phyloP scores from a whole-genome alignment of 2,113 vertebrate species.

The Hassar affinis region DNA sequence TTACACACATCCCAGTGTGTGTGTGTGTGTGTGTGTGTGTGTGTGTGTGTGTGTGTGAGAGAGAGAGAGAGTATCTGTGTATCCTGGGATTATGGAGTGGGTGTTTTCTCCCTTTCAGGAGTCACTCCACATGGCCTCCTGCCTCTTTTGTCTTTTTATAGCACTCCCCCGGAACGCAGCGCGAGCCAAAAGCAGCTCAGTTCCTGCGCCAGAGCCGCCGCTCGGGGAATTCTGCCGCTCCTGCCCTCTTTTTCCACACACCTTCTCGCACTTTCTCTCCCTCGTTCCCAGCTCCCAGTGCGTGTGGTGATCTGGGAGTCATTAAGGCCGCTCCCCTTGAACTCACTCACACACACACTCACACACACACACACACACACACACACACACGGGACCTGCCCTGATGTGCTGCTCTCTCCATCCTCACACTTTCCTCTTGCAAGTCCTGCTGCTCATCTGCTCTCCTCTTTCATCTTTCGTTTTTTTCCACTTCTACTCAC shows the following conservation, averaged over 20 bases:
- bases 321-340: slow-evolving; percentile 43
- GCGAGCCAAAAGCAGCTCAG: slow-evolving; percentile 75
- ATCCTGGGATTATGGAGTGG: slow-evolving; percentile 68
- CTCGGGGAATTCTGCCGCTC: slow-evolving; percentile 69
- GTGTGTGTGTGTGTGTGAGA: background rate
- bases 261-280: slow-evolving; percentile 63
- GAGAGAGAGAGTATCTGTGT: slow-evolving; percentile 24
- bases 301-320: slow-evolving; percentile 58
- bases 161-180: slow-evolving; percentile 71
- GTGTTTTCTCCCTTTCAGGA: slow-evolving; percentile 75
- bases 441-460: background rate
- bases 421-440: slow-evolving; percentile 2
- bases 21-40: slow-evolving; percentile 20
- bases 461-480: background rate
- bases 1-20: slow-evolving; percentile 32
- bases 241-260: slow-evolving; percentile 70
- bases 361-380: background rate
- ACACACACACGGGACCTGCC: slow-evolving; percentile 12
- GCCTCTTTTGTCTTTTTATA: slow-evolving; percentile 80
- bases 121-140: slow-evolving; percentile 75
- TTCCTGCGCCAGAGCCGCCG: slow-evolving; percentile 71
- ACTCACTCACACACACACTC: background rate
- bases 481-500: background rate
- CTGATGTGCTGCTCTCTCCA: background rate
- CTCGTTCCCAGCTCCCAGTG: slow-evolving; percentile 56